These are phyloP conservation scores for Dysmachus trigonus DNA, from an alignment of 2,888 invertebrate genomes.

Conservation along the genomic window DNA sequence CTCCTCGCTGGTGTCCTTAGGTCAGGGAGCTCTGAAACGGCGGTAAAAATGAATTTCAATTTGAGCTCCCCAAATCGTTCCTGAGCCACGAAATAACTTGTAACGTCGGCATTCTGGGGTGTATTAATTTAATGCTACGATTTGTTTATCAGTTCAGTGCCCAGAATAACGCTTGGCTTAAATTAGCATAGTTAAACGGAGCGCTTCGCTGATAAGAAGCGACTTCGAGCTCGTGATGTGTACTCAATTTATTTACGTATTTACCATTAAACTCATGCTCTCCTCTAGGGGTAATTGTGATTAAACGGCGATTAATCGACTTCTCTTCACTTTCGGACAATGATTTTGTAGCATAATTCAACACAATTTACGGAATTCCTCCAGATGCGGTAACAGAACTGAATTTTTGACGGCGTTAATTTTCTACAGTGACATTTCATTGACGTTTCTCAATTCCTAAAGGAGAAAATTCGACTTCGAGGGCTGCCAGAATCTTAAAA, in stretches of 20 bases:
- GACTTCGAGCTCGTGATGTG: background rate
- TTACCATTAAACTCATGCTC: conserved; percentile 21
- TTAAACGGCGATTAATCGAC: background rate
- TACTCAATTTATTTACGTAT: background rate
- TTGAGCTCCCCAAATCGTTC: background rate
- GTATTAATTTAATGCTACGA: background rate
- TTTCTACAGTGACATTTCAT: conserved; percentile 1
- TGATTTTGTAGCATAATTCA: background rate
- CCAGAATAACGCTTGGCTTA: background rate
- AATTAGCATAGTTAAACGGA: conserved; percentile 16
- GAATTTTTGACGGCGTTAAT: conserved; percentile 9
- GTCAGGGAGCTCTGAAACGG: background rate
- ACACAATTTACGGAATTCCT: background rate
- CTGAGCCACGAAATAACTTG: background rate
- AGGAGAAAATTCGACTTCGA: background rate
- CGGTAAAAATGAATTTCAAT: background rate
- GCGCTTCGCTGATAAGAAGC: conserved; percentile 5
- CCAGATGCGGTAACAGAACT: background rate
- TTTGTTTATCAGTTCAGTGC: background rate
- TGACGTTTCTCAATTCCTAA: background rate
- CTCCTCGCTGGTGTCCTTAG: background rate
- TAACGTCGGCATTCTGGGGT: background rate
- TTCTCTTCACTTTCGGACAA: background rate
- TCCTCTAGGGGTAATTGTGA: background rate
- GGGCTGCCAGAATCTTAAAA: background rate